Percentiles rank a stretch among this genome's conserved stretches.
These are phyloP conservation scores for Dynastes maya DNA, from an alignment of 2,888 invertebrate genomes.

Conservation along the genomic window DNA sequence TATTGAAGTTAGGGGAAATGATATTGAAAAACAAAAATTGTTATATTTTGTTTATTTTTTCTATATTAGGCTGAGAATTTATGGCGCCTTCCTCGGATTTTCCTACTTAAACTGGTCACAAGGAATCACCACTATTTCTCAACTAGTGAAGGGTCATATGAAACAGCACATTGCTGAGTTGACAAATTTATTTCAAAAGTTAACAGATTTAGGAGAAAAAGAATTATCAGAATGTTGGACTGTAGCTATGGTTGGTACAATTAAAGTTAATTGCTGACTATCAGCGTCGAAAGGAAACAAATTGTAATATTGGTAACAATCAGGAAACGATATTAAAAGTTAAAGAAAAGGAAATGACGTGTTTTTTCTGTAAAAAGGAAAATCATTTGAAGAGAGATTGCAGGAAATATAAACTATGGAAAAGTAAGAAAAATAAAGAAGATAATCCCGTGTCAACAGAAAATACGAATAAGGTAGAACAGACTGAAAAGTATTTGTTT, in stretches of 20 bases:
- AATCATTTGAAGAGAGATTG: no score
- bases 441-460: not conserved
- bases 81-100: no score
- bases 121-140: no score
- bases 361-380: no score
- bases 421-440: not conserved
- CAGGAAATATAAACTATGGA: no score
- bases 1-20: no score
- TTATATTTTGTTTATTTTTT: no score
- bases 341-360: not conserved
- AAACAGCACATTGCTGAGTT: not conserved
- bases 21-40: no score
- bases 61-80: no score
- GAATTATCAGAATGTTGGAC: conserved; percentile 4
- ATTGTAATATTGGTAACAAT: not conserved
- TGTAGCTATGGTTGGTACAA: not conserved
- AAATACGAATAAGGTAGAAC: not conserved
- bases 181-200: conserved; percentile 1
- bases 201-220: not conserved
- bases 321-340: not conserved
- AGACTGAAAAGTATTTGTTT: no score
- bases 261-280: not conserved
- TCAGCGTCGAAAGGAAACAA: not conserved
- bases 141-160: not conserved
- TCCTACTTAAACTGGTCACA: no score